Conservation (phyloP, 1,140 invertebrate species). For the Marisa cornuarietis region DNA sequence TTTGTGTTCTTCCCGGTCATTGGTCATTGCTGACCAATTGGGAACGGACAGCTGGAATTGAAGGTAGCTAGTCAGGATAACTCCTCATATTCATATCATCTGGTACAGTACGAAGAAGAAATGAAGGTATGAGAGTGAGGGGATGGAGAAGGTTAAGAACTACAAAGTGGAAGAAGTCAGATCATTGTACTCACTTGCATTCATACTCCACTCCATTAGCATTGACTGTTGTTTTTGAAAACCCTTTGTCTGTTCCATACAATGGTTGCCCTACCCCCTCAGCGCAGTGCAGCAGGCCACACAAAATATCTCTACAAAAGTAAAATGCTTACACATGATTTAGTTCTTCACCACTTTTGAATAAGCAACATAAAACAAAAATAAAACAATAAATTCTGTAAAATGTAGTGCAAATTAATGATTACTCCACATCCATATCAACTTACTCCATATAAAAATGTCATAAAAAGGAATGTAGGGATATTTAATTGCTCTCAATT, state of each 20-base stretch:
- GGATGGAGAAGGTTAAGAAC: not conserved
- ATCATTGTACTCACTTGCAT: slow-evolving; percentile 54
- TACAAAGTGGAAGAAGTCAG: not conserved
- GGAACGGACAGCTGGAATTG: no score
- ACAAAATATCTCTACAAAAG: slow-evolving; percentile 80
- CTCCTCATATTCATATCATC: no score
- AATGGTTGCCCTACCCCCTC: slow-evolving; percentile 80
- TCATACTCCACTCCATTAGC: slow-evolving; percentile 77
- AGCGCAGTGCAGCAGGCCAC: slow-evolving; percentile 89
- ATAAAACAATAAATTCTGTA: not conserved
- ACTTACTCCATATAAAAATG: not conserved
- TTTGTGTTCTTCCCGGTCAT: no score
- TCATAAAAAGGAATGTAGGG: not conserved
- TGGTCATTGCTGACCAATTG: no score
- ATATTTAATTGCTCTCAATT: not conserved
- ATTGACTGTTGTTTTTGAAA: slow-evolving; percentile 85
- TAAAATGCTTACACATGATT: not conserved
- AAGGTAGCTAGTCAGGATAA: no score
- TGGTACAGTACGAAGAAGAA: no score
- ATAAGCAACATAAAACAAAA: not conserved
- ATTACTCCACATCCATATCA: not conserved
- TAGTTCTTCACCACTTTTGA: not conserved
- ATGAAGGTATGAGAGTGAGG: no score
- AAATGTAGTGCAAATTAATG: not conserved
- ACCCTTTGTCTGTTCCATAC: slow-evolving; percentile 80